phyloP scores from a whole-genome alignment of 2,888 invertebrate species.

The Pyrrhia umbra region DNA sequence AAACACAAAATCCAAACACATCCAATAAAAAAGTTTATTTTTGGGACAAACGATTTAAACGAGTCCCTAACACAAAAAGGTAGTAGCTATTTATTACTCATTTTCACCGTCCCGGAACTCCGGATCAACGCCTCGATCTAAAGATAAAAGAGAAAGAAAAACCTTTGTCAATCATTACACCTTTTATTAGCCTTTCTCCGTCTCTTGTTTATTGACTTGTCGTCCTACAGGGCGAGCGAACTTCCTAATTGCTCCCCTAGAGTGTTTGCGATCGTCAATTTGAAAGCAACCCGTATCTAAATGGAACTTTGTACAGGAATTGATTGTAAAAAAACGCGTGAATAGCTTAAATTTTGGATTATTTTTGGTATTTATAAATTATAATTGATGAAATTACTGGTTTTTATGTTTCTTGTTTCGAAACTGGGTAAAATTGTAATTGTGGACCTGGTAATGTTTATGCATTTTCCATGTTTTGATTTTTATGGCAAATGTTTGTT shows the following conservation, averaged over 20 bases:
- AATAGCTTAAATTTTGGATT: conserved; percentile 32
- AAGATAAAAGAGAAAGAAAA: conserved; percentile 54
- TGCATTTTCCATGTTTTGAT: not conserved
- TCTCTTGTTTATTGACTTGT: conserved; percentile 49
- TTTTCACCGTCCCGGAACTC: conserved; percentile 36
- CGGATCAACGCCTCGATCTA: conserved; percentile 41
- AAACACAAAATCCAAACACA: not conserved
- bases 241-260: conserved; percentile 46
- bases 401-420: conserved; percentile 28
- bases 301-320: conserved; percentile 19
- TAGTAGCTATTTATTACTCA: conserved; percentile 34
- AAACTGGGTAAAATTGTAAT: not conserved
- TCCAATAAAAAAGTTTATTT: conserved; percentile 6
- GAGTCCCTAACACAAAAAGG: conserved; percentile 4
- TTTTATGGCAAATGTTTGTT: not conserved
- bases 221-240: conserved; percentile 32
- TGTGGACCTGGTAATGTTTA: conserved; percentile 3
- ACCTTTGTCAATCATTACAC: conserved; percentile 58
- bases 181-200: conserved; percentile 47
- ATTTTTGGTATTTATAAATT: conserved; percentile 18
- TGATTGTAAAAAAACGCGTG: conserved; percentile 30
- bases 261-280: conserved; percentile 24
- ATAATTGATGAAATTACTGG: conserved; percentile 20
- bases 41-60: conserved; percentile 11
- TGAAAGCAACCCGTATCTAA: conserved; percentile 1